Conservation (phyloP, 2,888 invertebrate species). For the Acrobasis repandana region DNA sequence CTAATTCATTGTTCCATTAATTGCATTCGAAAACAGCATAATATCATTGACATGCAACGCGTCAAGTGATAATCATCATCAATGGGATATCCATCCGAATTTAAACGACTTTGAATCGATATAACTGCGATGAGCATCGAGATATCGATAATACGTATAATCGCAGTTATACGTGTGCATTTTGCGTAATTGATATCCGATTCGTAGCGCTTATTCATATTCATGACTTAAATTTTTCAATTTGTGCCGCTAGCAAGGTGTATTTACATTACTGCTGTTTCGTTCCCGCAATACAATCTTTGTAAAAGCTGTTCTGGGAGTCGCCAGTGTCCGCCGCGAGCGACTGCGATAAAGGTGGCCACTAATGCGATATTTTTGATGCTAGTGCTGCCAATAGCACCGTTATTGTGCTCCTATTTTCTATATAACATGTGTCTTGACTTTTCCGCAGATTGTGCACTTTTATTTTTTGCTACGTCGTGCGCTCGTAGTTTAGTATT, state of each 20-base stretch:
- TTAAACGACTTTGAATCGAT: slow-evolving; percentile 16
- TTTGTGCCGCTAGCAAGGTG: slow-evolving; percentile 67
- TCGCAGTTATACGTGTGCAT: slow-evolving; percentile 72
- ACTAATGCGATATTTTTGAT: slow-evolving; percentile 68
- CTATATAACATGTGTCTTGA: slow-evolving; percentile 19
- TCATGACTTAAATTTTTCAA: slow-evolving; percentile 80
- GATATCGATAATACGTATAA: slow-evolving; percentile 48
- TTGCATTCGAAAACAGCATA: slow-evolving; percentile 5
- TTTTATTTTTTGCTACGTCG: slow-evolving; percentile 13
- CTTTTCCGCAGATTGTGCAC: slow-evolving; percentile 17
- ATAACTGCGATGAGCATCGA: slow-evolving; percentile 8
- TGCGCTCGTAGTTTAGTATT: slow-evolving; percentile 1
- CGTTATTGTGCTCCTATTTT: slow-evolving; percentile 38
- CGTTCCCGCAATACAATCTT: slow-evolving; percentile 72
- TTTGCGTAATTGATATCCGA: slow-evolving; percentile 80
- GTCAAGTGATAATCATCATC: slow-evolving; percentile 4
- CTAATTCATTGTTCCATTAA: too few species aligned
- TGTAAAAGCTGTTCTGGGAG: slow-evolving; percentile 64
- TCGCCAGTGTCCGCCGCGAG: slow-evolving; percentile 40
- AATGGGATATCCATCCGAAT: slow-evolving; percentile 14
- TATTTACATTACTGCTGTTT: slow-evolving; percentile 70
- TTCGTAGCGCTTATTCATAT: slow-evolving; percentile 79
- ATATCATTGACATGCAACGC: slow-evolving; percentile 14
- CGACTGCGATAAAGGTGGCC: slow-evolving; percentile 56
- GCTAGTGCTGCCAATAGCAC: slow-evolving; percentile 47